These are phyloP conservation scores for Polyommatus icarus DNA, from an alignment of 2,888 invertebrate genomes.

Conservation along the genomic window DNA sequence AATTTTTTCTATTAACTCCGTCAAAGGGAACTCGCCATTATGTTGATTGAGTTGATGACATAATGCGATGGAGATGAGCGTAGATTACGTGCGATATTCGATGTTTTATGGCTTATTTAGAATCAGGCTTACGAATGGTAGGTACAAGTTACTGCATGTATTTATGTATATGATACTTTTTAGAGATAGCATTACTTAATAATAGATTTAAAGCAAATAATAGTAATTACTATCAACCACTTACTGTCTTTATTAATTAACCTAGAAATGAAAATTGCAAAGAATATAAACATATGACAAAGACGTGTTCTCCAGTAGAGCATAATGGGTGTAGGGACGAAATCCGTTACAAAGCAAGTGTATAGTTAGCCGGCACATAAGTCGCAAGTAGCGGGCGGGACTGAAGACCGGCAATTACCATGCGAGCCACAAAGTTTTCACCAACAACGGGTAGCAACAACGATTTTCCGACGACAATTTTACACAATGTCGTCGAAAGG, in stretches of 20 bases:
- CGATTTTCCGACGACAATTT: not conserved
- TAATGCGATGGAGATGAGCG: not conserved
- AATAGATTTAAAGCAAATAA: not conserved
- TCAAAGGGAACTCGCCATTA: conserved; percentile 27
- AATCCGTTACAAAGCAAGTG: conserved; percentile 36
- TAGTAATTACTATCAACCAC: no score
- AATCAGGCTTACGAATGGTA: not conserved
- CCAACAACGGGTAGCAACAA: conserved; percentile 18
- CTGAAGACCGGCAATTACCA: conserved; percentile 37
- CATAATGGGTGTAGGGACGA: conserved; percentile 22
- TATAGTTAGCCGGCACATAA: conserved; percentile 37
- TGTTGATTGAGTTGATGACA: conserved; percentile 29
- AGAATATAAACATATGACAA: not conserved
- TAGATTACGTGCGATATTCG: not conserved
- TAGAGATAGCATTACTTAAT: not conserved
- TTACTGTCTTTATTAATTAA: not conserved
- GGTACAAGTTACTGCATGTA: not conserved
- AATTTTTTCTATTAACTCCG: conserved; percentile 30
- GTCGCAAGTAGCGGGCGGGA: conserved; percentile 35
- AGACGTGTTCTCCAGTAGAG: not conserved
- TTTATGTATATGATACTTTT: not conserved
- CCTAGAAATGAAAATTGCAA: not conserved
- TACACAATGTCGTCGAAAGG: not conserved
- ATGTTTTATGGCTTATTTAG: conserved; percentile 6
- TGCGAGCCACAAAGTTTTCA: conserved; percentile 33